Conservation (phyloP, 2,113 vertebrate species). For the Solea senegalensis region DNA sequence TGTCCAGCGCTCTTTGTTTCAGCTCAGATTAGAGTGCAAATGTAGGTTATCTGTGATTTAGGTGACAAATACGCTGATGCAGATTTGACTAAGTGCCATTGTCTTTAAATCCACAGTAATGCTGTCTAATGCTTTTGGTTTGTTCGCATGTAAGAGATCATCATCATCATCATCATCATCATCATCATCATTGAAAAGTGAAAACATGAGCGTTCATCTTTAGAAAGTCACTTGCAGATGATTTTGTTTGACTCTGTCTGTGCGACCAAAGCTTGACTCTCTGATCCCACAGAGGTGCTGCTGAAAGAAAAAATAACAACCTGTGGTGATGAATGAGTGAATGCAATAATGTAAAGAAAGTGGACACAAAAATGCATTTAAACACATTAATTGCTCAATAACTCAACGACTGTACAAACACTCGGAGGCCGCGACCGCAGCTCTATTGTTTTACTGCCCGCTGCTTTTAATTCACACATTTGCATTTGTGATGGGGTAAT, state of each 20-base stretch:
- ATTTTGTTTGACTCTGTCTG: no score
- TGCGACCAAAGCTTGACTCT: no score
- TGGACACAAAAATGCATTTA: constrained; percentile 33
- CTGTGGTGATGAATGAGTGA: constrained; percentile 11
- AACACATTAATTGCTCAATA: constrained; percentile 56
- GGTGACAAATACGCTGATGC: constrained; percentile 46
- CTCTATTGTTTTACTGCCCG: constrained; percentile 60
- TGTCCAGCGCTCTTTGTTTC: constrained; percentile 63
- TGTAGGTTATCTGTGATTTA: constrained; percentile 78
- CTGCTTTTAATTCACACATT: constrained; percentile 71
- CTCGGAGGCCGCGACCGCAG: constrained; percentile 26
- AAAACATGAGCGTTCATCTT: neutral
- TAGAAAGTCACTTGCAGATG: neutral
- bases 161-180: no score
- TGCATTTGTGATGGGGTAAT: constrained; percentile 78
- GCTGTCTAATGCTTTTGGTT: constrained; percentile 20
- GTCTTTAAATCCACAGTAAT: constrained; percentile 27
- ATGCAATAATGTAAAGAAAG: constrained; percentile 40
- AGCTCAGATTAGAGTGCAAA: constrained; percentile 74
- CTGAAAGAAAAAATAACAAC: neutral
- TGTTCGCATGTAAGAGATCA: no score
- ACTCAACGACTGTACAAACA: constrained; percentile 45
- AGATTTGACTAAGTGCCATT: constrained; percentile 50
- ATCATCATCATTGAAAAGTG: neutral
- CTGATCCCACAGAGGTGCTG: neutral